Conservation (phyloP, 2,888 invertebrate genomes). For the Scaptomyza polygonia region DNA sequence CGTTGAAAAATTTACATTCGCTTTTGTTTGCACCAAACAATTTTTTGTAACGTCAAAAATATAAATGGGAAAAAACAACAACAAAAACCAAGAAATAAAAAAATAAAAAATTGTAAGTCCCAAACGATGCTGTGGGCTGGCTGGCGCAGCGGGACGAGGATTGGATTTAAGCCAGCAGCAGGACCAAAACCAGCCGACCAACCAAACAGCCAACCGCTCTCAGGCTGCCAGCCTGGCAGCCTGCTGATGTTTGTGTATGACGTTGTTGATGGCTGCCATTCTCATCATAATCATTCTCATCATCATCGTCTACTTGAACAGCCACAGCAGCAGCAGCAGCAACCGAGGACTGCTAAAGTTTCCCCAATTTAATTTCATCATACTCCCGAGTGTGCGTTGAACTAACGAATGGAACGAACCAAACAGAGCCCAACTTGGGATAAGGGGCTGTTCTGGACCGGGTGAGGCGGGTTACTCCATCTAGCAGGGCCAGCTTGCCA, state of each 20-base stretch:
- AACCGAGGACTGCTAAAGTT: slow-evolving; percentile 73
- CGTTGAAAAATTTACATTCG: slow-evolving; percentile 76
- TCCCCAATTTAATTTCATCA: slow-evolving; percentile 83
- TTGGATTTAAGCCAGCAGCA: slow-evolving; percentile 64
- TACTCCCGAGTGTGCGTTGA: slow-evolving; percentile 77
- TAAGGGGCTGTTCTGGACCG: slow-evolving; percentile 7
- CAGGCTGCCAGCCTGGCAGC: slow-evolving; percentile 1
- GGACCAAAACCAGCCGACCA: slow-evolving; percentile 46
- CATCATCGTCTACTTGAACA: slow-evolving; percentile 48
- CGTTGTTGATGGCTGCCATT: slow-evolving; percentile 80
- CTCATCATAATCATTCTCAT: slow-evolving; percentile 57
- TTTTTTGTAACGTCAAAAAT: slow-evolving; percentile 25
- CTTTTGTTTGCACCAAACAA: slow-evolving; percentile 69
- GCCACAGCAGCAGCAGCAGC: slow-evolving; percentile 21
- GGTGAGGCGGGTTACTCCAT: slow-evolving; percentile 16
- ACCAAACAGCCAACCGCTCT: slow-evolving; percentile 33
- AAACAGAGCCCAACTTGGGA: slow-evolving; percentile 24
- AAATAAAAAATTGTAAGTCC: slow-evolving; percentile 62
- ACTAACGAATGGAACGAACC: slow-evolving; percentile 76
- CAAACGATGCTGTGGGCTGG: slow-evolving; percentile 30
- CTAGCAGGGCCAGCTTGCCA: slow-evolving; percentile 46
- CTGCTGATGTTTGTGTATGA: slow-evolving; percentile 59
- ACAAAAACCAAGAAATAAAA: slow-evolving; percentile 17
- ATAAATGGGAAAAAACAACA: slow-evolving; percentile 23
- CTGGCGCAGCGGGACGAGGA: slow-evolving; percentile 52